phyloP scores from a whole-genome alignment of 2,797 vertebrate genomes.

The Hemibagrus guttatus region DNA sequence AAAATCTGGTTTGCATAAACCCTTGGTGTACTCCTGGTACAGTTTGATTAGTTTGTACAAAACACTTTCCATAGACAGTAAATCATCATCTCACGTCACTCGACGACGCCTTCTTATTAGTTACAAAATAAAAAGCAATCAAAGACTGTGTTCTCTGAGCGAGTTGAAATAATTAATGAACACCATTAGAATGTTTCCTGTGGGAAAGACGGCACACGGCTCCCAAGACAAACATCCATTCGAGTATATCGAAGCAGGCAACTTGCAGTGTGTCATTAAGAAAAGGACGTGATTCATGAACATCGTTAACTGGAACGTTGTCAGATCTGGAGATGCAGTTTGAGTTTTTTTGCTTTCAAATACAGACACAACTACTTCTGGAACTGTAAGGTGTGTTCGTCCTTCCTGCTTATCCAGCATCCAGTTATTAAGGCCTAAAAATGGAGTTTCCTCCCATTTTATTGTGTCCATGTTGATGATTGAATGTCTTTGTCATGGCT shows the following conservation, averaged over 20 bases:
- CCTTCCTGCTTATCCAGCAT: background rate
- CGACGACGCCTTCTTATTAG: conserved; percentile 27
- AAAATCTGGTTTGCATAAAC: background rate
- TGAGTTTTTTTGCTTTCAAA: conserved; percentile 25
- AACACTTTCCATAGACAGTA: conserved; percentile 14
- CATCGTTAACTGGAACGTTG: conserved; percentile 21
- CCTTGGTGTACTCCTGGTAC: background rate
- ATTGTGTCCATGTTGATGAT: too few species aligned
- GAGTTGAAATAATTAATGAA: conserved; percentile 42
- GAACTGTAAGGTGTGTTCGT: background rate
- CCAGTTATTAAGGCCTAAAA: conserved; percentile 27
- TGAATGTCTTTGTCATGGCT: too few species aligned
- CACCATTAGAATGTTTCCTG: conserved; percentile 32
- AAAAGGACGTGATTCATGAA: conserved; percentile 10
- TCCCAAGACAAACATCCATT: conserved; percentile 11
- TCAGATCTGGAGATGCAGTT: conserved; percentile 10
- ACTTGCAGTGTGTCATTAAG: conserved; percentile 15
- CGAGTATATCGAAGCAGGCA: background rate
- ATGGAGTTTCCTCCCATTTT: too few species aligned
- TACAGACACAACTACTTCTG: background rate
- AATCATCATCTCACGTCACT: conserved; percentile 14
- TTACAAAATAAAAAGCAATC: conserved; percentile 33
- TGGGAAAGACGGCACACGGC: background rate
- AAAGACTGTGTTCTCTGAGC: conserved; percentile 9
- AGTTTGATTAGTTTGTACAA: conserved; percentile 26